Percentiles rank a stretch among this genome's conserved stretches.
Conservation (phyloP, 2,113 vertebrate genomes). For the Chloropsis hardwickii region DNA sequence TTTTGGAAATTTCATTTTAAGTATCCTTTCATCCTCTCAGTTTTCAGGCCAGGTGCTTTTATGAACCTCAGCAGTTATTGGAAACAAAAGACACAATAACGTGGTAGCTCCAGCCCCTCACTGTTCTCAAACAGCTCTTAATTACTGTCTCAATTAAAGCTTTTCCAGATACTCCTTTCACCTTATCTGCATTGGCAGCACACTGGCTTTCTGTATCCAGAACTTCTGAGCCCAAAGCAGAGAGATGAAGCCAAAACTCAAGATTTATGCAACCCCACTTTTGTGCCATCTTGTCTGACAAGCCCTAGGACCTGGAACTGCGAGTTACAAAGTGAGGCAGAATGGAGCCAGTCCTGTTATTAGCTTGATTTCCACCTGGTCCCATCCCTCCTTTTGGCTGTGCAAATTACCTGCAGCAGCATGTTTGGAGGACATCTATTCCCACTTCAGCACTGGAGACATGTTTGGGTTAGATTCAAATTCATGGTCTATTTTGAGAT, state of each 20-base stretch:
- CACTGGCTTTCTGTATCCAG: background rate
- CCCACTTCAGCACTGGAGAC: background rate
- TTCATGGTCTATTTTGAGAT: slow-evolving; percentile 26
- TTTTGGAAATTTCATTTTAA: background rate
- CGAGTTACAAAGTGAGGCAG: background rate
- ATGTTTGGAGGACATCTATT: slow-evolving; percentile 12
- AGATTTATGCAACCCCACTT: background rate
- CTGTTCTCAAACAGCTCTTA: slow-evolving; percentile 1
- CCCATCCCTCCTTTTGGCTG: background rate
- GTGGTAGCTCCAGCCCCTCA: background rate
- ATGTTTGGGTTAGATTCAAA: background rate
- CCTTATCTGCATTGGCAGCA: background rate
- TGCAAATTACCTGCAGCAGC: background rate
- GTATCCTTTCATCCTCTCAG: background rate
- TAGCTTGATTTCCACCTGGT: background rate
- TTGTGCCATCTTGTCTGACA: background rate
- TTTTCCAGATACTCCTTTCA: background rate
- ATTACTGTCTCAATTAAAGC: slow-evolving; percentile 15
- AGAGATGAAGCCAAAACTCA: background rate
- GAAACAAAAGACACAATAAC: background rate
- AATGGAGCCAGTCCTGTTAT: background rate
- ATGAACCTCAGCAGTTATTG: background rate
- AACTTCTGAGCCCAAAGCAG: background rate
- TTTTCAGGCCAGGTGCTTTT: background rate
- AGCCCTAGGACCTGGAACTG: background rate